Evolutionary conservation across 2,113 vertebrate genomes (phyloP).

Genomic region (Corythoichthys haematopterus): DNA sequence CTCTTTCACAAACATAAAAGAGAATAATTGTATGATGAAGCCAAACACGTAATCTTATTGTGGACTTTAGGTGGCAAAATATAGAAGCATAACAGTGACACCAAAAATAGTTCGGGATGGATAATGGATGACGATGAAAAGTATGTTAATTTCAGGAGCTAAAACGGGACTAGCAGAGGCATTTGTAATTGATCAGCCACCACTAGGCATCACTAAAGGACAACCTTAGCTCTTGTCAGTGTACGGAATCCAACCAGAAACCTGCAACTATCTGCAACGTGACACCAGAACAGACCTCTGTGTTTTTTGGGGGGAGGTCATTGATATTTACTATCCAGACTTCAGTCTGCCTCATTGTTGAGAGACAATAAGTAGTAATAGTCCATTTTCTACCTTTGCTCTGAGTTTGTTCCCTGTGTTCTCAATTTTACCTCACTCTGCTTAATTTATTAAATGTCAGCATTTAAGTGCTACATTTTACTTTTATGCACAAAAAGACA

Average conservation of each 20-base stretch:
- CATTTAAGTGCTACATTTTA: background rate
- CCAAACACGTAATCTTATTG: too few relatives aligned
- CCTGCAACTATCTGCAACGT: background rate
- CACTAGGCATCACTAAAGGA: slow-evolving; percentile 16
- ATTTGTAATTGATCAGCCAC: background rate
- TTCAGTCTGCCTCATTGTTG: background rate
- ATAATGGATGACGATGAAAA: too few relatives aligned
- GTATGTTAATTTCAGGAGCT: background rate
- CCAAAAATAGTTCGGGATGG: too few relatives aligned
- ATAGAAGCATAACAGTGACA: too few relatives aligned
- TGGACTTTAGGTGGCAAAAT: too few relatives aligned
- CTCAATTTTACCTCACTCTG: background rate
- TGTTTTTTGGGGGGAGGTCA: background rate
- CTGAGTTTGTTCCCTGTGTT: background rate
- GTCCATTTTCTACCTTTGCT: slow-evolving; percentile 1
- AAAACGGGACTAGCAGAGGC: background rate
- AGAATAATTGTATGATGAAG: too few relatives aligned
- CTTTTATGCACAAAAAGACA: background rate
- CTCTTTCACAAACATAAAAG: too few relatives aligned
- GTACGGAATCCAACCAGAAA: background rate
- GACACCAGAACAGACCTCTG: background rate
- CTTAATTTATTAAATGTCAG: background rate
- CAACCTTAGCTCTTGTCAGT: background rate
- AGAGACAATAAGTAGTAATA: background rate
- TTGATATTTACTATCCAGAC: background rate